Conservation (phyloP, 2,888 invertebrate species). For the Lasioglossum zephyrum region DNA sequence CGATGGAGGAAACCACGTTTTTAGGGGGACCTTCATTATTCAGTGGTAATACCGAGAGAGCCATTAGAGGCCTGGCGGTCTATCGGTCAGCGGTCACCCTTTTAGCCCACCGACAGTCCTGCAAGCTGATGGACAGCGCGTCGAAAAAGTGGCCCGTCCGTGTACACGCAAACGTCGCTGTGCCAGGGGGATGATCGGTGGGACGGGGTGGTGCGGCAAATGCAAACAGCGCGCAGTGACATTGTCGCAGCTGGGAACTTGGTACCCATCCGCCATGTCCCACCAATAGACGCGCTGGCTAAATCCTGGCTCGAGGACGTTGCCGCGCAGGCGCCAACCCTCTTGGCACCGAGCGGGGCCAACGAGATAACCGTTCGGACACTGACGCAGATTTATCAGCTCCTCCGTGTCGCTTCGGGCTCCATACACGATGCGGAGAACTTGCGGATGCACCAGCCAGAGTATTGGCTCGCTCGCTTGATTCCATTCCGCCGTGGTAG, state of each 20-base stretch:
- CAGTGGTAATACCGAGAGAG: neutral
- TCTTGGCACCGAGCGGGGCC: conserved; percentile 47
- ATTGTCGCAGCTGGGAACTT: conserved; percentile 69
- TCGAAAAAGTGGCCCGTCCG: neutral
- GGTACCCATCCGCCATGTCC: conserved; percentile 53
- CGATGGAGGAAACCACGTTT: neutral
- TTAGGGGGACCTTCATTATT: neutral
- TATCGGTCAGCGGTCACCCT: neutral
- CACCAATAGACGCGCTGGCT: conserved; percentile 65
- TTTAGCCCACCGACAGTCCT: neutral
- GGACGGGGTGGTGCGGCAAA: conserved; percentile 18
- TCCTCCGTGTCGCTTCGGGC: conserved; percentile 20
- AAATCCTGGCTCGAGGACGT: conserved; percentile 35
- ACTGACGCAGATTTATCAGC: conserved; percentile 64
- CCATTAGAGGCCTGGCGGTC: neutral
- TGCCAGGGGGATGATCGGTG: neutral
- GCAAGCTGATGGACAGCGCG: conserved; percentile 9
- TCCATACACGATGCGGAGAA: conserved; percentile 26
- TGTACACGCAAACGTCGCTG: conserved; percentile 6
- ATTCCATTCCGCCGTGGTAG: neutral
- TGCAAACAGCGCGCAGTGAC: conserved; percentile 74
- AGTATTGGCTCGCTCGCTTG: neutral
- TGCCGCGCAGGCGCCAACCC: conserved; percentile 51
- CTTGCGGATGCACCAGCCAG: conserved; percentile 31
- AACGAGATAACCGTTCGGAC: conserved; percentile 57